Evolutionary conservation across 2,888 invertebrate genomes (phyloP), one percentile per base, ranked within the genome.

Genomic region (Lasioglossum zephyrum): DNA sequence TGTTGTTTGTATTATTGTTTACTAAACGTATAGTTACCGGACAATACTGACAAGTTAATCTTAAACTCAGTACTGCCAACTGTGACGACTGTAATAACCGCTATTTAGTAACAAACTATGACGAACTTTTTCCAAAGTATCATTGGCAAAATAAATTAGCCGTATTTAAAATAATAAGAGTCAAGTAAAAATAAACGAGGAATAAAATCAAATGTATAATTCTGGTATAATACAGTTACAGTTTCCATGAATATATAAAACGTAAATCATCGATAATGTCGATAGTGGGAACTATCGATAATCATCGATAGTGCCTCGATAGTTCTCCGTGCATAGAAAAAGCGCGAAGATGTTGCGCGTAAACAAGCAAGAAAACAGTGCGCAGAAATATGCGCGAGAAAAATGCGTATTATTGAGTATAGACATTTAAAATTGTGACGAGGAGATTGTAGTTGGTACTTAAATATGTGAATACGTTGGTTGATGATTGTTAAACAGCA

Each of bases 1-100:
- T n/a, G 11, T 36, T 41, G 57, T 79, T 82, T 69, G 49, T 80
- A 8, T 83, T 82, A 82, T 85, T 85, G 85, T 85, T 85, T 85
- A 85, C 79, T 73, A 82, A 82, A 41, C 53, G 47, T 2, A 8
- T n/a, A 57, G 57, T 57, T 57, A 57, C n/a, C n/a, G 57, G 9
- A 11, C 4, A 11, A 4, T 57, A 57, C 57, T 57, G 57, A 57
- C 8, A 57, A n/a, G 22, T 53, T 9, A 53, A 84, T 82, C 82
- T 84, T 63, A 60, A 82, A 82, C 22, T 81, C 82, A 66, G 18
- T 78, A 44, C 49, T 84, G 41, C 84, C 84, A 84, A 81, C 77
- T 5, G n/a, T 57, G n/a, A 9, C n/a, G n/a, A 57, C 57, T 4
- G n/a, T 8, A 2, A 53, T 22, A 49, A 49, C 6, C 6, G 6